Conservation (phyloP, 2,888 invertebrate species). For the Eupithecia insigniata region DNA sequence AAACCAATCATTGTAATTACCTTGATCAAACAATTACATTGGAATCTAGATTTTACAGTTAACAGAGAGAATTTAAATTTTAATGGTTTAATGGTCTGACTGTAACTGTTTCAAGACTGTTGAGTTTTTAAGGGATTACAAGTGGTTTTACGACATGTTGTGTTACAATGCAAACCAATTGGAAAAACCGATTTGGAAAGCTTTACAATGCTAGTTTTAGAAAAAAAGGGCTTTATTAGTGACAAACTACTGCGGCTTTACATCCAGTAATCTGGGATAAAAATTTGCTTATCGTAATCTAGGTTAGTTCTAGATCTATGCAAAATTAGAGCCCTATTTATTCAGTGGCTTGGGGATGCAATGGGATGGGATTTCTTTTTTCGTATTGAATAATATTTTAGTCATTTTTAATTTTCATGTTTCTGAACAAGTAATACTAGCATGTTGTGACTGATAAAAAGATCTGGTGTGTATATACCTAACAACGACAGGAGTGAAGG, state of each 20-base stretch:
- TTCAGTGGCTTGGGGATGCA: not conserved
- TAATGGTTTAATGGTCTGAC: not conserved
- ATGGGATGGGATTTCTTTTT: not conserved
- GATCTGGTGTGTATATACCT: not conserved
- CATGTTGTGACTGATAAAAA: not conserved
- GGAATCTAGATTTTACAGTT: slow-evolving; percentile 14
- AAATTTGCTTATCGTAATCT: not conserved
- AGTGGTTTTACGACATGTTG: not conserved
- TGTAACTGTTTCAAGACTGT: not conserved
- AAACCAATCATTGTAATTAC: slow-evolving; percentile 61
- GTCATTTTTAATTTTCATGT: not conserved
- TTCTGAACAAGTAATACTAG: not conserved
- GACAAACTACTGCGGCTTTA: not conserved
- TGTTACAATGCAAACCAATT: not conserved
- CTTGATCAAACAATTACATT: slow-evolving; percentile 36
- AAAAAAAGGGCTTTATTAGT: not conserved
- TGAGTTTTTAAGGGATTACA: not conserved
- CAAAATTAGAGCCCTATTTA: not conserved
- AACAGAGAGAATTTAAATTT: not conserved
- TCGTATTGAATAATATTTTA: not conserved
- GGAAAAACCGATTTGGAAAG: not conserved
- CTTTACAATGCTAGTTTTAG: not conserved
- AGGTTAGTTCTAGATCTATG: not conserved
- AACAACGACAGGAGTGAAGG: not conserved
- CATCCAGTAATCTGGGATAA: not conserved